Evolutionary conservation across 2,113 vertebrate genomes (phyloP).

Genomic region (Mobula hypostoma): DNA sequence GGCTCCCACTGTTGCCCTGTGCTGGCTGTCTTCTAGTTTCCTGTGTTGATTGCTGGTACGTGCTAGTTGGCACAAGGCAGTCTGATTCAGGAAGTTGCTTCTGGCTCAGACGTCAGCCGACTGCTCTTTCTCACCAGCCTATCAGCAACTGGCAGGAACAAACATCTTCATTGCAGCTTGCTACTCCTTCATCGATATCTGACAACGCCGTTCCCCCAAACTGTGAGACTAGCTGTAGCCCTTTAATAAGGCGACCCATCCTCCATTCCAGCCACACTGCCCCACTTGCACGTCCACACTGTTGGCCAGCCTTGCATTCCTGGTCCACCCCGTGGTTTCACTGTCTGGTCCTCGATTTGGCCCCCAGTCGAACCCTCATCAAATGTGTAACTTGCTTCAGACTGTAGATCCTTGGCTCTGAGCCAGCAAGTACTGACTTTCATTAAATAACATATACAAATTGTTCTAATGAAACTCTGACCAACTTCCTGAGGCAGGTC

Average conservation of each 20-base stretch:
- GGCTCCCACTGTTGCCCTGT: neutral
- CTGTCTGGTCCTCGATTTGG: no score
- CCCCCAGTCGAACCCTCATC: no score
- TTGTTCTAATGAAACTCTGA: neutral
- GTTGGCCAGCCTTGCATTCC: no score
- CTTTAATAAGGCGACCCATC: no score
- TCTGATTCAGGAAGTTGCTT: neutral
- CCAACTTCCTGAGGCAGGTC: neutral
- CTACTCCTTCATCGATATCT: neutral
- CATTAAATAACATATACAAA: neutral
- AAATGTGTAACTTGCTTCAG: neutral
- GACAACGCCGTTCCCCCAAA: no score
- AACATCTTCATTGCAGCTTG: neutral
- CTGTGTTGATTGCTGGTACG: neutral
- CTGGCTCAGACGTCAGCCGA: neutral
- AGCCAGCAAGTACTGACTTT: neutral
- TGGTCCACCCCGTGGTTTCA: no score
- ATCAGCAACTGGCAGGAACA: neutral
- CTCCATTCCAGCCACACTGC: no score
- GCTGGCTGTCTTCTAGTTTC: constrained; percentile 2
- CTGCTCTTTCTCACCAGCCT: neutral
- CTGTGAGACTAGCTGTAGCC: no score
- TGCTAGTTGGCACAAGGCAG: neutral
- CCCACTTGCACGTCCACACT: no score
- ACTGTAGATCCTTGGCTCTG: neutral